Evolutionary conservation across 2,797 vertebrate genomes (phyloP), one percentile per base, ranked within the genome.

Genomic region (Danio choprae): DNA sequence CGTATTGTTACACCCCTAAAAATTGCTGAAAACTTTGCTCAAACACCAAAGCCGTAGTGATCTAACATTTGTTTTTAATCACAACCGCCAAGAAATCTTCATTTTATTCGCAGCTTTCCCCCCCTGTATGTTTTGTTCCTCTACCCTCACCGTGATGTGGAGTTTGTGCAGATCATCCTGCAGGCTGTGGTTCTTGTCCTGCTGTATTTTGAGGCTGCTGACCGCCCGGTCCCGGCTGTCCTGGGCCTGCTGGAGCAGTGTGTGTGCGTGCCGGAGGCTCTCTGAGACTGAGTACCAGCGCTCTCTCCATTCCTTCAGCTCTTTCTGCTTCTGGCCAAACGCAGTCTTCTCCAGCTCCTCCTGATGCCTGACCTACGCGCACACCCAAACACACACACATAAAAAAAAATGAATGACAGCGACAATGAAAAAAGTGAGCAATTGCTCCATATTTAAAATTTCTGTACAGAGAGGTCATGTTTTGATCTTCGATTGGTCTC

Each of bases 261-360:
- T 77, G 41, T 81, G 77, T 0, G 15, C 46, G 20, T 68, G 72
- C 41, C 67, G 77, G 13, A 71, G 43, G 13, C 43, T 64, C 74
- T 88, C 80, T 4, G 75, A 75, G 29, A 69, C 43, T 9, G 56
- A 56, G 18, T 40, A 41, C 50, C 62, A 67, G 44, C 18, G 53
- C 41, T 77, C 81, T 44, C 8, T 85, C 81, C 76, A 79, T 20
- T 65, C 82, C 72, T 40, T 44, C 15, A 79, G 70, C 56, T 93
- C 89, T 76, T 88, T 38, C 46, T 87, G 82, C 73, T 83, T 86
- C 65, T 40, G 68, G 0, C 84, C 84, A 44, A 87, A 88, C 86
- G 81, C 87, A 69, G 90, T 62, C 16, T 86, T 89, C n/a, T 89
- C 83, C 85, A 18, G 70, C 18, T 18, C 62, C 48, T 59, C 68